A percentile compares a stretch with the other conserved stretches of the same genome.
Evolutionary conservation across 2,797 vertebrate species (phyloP).

Genomic region (Fistularia tabacaria): DNA sequence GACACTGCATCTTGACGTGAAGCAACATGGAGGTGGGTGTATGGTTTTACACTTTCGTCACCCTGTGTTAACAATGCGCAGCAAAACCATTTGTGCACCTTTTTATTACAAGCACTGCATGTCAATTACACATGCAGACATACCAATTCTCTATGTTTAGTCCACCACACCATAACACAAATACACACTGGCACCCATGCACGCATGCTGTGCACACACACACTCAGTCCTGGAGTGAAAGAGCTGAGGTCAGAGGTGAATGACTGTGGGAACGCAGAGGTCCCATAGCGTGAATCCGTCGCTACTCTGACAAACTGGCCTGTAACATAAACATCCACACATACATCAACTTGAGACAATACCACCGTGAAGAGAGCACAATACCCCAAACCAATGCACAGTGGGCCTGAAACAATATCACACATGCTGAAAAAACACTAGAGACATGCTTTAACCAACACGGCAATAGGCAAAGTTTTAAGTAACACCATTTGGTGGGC

Average conservation of each 20-base stretch:
- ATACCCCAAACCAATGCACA: constrained; percentile 41
- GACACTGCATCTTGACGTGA: neutral
- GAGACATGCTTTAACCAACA: constrained; percentile 40
- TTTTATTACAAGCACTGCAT: constrained; percentile 26
- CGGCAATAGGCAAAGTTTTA: constrained; percentile 38
- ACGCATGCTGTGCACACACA: constrained; percentile 20
- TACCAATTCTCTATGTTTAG: constrained; percentile 1
- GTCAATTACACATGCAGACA: constrained; percentile 38
- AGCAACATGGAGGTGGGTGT: too few relatives aligned
- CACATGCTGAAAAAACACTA: constrained; percentile 62
- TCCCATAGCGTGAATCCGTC: constrained; percentile 56
- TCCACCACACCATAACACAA: neutral
- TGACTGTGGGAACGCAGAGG: constrained; percentile 62
- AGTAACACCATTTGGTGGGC: constrained; percentile 33
- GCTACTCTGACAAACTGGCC: constrained; percentile 63
- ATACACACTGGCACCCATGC: neutral
- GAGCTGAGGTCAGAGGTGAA: constrained; percentile 59
- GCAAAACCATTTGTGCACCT: constrained; percentile 13
- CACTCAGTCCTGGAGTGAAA: constrained; percentile 26
- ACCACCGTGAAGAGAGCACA: constrained; percentile 50
- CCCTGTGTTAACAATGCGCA: too few relatives aligned
- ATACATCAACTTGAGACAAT: constrained; percentile 58
- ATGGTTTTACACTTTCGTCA: too few relatives aligned
- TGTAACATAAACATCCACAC: constrained; percentile 63
- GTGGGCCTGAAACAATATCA: constrained; percentile 64